These are phyloP conservation scores for Drosophila anceps DNA, from an alignment of 2,888 invertebrate genomes.

Conservation along the genomic window DNA sequence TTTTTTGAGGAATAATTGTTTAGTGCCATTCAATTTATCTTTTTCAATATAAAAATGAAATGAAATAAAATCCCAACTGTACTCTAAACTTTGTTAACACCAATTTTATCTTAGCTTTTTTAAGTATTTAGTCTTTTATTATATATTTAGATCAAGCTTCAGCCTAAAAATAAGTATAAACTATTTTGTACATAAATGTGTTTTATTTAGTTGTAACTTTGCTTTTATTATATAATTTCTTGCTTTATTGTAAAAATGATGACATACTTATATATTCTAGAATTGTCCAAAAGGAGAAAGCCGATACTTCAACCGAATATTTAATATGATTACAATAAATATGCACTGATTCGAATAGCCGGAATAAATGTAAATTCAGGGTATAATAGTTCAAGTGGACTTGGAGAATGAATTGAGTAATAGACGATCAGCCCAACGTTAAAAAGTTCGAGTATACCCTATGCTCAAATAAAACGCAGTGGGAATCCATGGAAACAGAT, in stretches of 20 bases:
- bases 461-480: too few species aligned
- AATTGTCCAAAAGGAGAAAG: conserved; percentile 22
- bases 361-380: too few species aligned
- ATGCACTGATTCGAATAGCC: too few species aligned
- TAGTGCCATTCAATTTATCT: conserved; percentile 42
- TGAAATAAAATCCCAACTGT: conserved; percentile 35
- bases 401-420: too few species aligned
- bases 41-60: conserved; percentile 1
- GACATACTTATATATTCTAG: conserved; percentile 36
- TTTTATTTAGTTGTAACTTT: conserved; percentile 59
- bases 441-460: too few species aligned
- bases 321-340: too few species aligned
- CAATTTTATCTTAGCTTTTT: conserved; percentile 41
- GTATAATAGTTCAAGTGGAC: too few species aligned
- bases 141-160: conserved; percentile 43
- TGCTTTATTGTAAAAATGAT: conserved; percentile 46
- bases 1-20: conserved; percentile 9
- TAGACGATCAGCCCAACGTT: too few species aligned
- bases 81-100: conserved; percentile 22
- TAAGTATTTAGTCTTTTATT: conserved; percentile 19
- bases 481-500: too few species aligned
- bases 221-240: too few species aligned
- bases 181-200: conserved; percentile 49
- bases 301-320: conserved; percentile 15
- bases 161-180: conserved; percentile 53